Base-by-base conservation (phyloP, 2,888 invertebrate species). In the Chloromyia formosa region DNA sequence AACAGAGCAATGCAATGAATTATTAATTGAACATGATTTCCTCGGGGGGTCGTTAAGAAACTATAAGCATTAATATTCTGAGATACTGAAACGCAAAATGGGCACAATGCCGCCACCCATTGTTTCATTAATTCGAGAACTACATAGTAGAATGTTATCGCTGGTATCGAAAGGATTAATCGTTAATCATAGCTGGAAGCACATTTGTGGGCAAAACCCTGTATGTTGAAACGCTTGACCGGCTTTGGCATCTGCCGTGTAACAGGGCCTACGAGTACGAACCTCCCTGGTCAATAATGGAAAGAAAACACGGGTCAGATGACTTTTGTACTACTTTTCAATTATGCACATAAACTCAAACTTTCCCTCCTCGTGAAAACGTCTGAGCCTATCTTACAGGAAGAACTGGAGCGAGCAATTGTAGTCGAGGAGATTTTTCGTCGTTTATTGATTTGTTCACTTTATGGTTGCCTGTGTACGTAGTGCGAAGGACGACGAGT, bases 381-480 rank as follows among this genome's bases (percentile, higher is more conserved):
- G 10, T 10, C 10, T 56, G 16, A 56, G 22, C n/a, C 14, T 56
- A 56, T 20, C 56, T 18, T 16, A 10, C 56, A n/a, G 16, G 49
- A 18, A 56, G 20, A 56, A 20, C 56, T 56, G 56, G 22, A 56
- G 22, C 22, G 56, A 16, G 10, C 18, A 56, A 20, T 56, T 56
- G 18, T 7, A 20, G 10, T 18, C 7, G 56, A 56, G 22, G 18
- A 20, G 10, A 20, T 20, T 40, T 20, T 69, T 54, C 69, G 53
- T 53, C 54, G 16, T 27, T 54, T 71, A 71, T 71, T 71, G 71
- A 71, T 71, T 71, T 71, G 23, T 71, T 56, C 71, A 64, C 62
- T 64, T 64, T 18, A 42, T 22, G 42, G 16, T 40, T 62, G 40
- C 12, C 22, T 27, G 60, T 60, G 54, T 66, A 64, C 23, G 49